Base-by-base conservation (phyloP, 2,888 invertebrate species). In the Operophtera brumata region DNA sequence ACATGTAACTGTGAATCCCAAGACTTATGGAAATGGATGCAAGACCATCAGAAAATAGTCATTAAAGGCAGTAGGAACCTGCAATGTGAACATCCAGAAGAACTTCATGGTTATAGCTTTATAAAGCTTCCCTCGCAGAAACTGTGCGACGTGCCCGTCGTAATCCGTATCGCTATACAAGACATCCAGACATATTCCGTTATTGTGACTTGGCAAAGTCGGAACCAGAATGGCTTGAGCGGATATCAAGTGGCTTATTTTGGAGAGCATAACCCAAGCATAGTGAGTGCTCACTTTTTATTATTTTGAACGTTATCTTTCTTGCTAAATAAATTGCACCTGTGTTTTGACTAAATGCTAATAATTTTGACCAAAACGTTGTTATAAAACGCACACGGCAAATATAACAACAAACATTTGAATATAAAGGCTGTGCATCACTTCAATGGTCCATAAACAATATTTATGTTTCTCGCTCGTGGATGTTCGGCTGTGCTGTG, bases 11-110 rank as follows among this genome's bases (percentile, higher is more conserved):
- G 97, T 81, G 96, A 97, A 78, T 94, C 96, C 56, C 95, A 96
- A 84, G 96, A 96, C 78, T 92, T 97, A 43, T 97, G 97, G 96
- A 95, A 95, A 86, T 98, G 97, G 97, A 91, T 97, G 77, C 92
- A 96, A 74, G 95, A 96, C 80, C 96, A 98, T 88, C 93, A 94
- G 73, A 96, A 96, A 86, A 91, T 95, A 54, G 89, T 94, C 26
- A 75, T 87, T 55, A 91, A 92, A 64, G 91, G 91, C 67, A 92
- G 92, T 70, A 81, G 87, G 57, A 90, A 92, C 60, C 91, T 96
- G 67, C 93, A 94, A 62, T 97, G 97, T 83, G 95, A 96, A 80
- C 94, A 95, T 71, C 97, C 97, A 0, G 93, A 94, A 60, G 94
- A 95, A 80, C 91, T 96, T 60, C 93, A 94, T 61, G 96, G 96